A percentile compares a stretch with the other conserved stretches of the same genome.
phyloP scores from a whole-genome alignment of 1,140 invertebrate genomes.

The Episyrphus balteatus region DNA sequence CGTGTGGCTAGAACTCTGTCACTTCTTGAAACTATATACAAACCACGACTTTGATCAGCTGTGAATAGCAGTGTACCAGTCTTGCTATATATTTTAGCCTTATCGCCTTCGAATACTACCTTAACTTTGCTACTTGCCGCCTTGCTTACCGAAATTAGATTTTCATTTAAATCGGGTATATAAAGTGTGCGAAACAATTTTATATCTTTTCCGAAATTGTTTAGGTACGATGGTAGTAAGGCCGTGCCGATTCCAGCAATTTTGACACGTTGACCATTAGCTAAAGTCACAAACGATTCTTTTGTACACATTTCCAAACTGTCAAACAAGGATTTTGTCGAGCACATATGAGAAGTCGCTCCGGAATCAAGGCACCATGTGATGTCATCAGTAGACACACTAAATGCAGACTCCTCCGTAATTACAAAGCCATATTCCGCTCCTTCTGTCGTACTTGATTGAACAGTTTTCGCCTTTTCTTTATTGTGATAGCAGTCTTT shows the following conservation, averaged over 20 bases:
- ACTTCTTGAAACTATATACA: not conserved
- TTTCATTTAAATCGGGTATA: conserved; percentile 1
- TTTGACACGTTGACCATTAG: not conserved
- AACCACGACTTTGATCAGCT: not conserved
- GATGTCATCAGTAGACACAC: too few species aligned
- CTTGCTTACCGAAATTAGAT: conserved; percentile 5
- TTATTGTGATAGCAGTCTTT: too few species aligned
- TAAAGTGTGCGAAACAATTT: conserved; percentile 1
- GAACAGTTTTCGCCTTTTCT: too few species aligned
- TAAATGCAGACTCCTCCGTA: too few species aligned
- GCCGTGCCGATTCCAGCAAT: not conserved
- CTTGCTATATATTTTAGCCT: not conserved
- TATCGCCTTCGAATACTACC: not conserved
- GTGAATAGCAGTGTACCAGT: not conserved
- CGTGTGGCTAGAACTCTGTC: not conserved
- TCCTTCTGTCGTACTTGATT: too few species aligned
- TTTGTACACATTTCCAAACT: not conserved
- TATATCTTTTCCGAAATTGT: not conserved
- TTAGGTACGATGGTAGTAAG: not conserved
- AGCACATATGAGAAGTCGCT: conserved; percentile 2
- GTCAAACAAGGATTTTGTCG: not conserved
- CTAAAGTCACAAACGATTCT: not conserved
- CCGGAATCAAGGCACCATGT: too few species aligned
- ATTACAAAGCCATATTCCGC: too few species aligned
- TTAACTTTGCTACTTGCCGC: not conserved